These are phyloP conservation scores for Anodontia alba DNA, from an alignment of 2,888 invertebrate genomes.

Conservation along the genomic window DNA sequence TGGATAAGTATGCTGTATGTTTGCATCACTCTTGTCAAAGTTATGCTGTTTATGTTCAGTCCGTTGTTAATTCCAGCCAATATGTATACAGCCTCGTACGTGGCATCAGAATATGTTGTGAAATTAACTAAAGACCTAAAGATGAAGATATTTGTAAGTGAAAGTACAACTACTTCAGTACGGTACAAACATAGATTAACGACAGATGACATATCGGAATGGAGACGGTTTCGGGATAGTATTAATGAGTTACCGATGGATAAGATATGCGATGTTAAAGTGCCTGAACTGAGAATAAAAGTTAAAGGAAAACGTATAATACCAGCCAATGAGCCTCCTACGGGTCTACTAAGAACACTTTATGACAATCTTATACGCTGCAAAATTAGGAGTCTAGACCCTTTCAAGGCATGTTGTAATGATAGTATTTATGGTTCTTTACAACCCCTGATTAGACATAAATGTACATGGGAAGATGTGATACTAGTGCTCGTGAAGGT, in stretches of 20 bases:
- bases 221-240: conserved; percentile 69
- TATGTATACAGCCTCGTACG: conserved; percentile 79
- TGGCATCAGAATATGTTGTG: conserved; percentile 81
- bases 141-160: conserved; percentile 77
- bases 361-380: conserved; percentile 80
- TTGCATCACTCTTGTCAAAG: conserved; percentile 77
- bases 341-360: conserved; percentile 76
- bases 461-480: conserved; percentile 75
- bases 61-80: conserved; percentile 79
- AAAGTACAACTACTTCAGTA: conserved; percentile 69
- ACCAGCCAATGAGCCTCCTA: conserved; percentile 79
- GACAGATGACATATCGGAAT: conserved; percentile 71
- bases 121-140: conserved; percentile 73
- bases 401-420: conserved; percentile 81
- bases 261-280: conserved; percentile 71
- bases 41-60: conserved; percentile 78
- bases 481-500: conserved; percentile 73
- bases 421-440: conserved; percentile 75
- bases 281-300: conserved; percentile 74
- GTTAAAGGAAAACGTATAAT: conserved; percentile 80
- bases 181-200: conserved; percentile 73
- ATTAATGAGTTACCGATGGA: conserved; percentile 70
- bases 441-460: conserved; percentile 66
- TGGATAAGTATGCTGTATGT: conserved; percentile 79
- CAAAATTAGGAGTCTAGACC: conserved; percentile 78